Evolutionary conservation across 2,888 invertebrate genomes (phyloP).

Genomic region (Phlogophora meticulosa): DNA sequence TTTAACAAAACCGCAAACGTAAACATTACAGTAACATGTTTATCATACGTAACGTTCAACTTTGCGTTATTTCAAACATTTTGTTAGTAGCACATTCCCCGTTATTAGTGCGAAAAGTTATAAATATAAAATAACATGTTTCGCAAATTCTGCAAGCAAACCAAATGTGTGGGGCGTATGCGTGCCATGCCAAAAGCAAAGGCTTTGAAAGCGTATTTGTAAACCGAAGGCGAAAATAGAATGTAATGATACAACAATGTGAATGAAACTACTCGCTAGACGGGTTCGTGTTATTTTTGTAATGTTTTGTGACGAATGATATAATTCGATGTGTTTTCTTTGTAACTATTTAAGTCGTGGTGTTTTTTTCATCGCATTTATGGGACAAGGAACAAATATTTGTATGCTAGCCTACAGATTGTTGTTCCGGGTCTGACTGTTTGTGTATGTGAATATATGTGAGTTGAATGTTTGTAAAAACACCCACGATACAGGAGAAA

Average conservation of each 20-base stretch:
- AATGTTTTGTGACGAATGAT: slow-evolving; percentile 1
- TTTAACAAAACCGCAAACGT: neutral
- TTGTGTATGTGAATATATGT: neutral
- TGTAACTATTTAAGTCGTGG: no score
- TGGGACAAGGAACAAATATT: no score
- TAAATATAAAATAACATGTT: slow-evolving; percentile 38
- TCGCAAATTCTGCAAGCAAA: slow-evolving; percentile 26
- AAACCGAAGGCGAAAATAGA: slow-evolving; percentile 76
- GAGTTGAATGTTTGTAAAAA: slow-evolving; percentile 4
- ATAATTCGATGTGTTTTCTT: neutral
- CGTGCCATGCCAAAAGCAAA: slow-evolving; percentile 74
- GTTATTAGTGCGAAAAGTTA: slow-evolving; percentile 49
- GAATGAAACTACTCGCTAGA: slow-evolving; percentile 67
- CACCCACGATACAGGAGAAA: no score
- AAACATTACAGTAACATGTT: slow-evolving; percentile 3
- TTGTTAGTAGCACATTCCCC: slow-evolving; percentile 21
- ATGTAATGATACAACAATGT: slow-evolving; percentile 80
- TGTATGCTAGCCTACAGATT: no score
- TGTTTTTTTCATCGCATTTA: no score
- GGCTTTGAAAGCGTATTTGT: slow-evolving; percentile 73
- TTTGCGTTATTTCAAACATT: slow-evolving; percentile 38
- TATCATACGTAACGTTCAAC: slow-evolving; percentile 19
- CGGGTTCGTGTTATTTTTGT: neutral
- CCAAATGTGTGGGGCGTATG: slow-evolving; percentile 42
- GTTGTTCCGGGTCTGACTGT: neutral